phyloP scores from a whole-genome alignment of 2,113 vertebrate genomes.

The Furnarius figulus region DNA sequence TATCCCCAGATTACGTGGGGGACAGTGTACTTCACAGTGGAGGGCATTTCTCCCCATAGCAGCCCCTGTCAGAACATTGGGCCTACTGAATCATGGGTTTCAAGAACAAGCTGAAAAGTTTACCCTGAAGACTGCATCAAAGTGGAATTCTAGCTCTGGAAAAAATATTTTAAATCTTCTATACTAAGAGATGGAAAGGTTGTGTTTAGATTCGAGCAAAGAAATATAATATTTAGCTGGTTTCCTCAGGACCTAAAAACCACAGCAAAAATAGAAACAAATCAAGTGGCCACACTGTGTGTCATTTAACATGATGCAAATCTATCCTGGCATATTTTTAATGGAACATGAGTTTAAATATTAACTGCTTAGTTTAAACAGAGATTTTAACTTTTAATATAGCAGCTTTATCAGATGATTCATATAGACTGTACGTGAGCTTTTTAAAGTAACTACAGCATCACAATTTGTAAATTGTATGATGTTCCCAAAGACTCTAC shows the following conservation, averaged over 20 bases:
- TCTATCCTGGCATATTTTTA: background rate
- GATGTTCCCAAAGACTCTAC: background rate
- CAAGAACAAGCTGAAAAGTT: background rate
- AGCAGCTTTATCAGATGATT: background rate
- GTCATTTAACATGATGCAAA: background rate
- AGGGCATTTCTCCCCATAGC: background rate
- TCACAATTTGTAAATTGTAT: background rate
- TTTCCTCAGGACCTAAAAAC: background rate
- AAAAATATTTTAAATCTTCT: background rate
- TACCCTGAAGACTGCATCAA: background rate
- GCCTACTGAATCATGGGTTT: accelerated
- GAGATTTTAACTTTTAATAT: background rate
- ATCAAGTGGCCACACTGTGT: background rate
- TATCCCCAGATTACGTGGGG: background rate
- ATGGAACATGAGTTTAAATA: background rate
- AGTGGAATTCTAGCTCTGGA: background rate
- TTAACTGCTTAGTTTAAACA: background rate
- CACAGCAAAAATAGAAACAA: background rate
- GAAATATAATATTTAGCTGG: background rate
- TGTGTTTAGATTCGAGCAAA: background rate
- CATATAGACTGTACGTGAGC: accelerated
- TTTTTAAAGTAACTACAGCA: background rate
- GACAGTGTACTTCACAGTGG: background rate
- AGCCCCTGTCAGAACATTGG: background rate
- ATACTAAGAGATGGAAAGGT: background rate